Conservation (phyloP, 37 sponge, comb jelly and placozoan species). For the Halisarca cf. caerulea region DNA sequence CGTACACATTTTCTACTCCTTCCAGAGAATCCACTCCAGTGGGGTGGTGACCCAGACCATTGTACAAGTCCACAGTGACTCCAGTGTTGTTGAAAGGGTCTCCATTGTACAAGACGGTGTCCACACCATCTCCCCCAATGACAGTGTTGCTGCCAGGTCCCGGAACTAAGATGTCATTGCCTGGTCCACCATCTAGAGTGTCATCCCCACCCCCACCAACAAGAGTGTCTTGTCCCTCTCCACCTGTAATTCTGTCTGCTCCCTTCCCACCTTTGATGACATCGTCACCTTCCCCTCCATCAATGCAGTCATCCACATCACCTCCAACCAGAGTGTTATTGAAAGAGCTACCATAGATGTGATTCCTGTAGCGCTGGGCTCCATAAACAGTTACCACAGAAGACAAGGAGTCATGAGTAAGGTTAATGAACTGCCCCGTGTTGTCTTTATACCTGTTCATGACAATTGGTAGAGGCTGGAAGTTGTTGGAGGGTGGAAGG, state of each 20-base stretch:
- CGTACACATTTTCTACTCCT: too few species aligned
- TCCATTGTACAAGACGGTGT: too few species aligned
- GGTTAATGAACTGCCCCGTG: too few species aligned
- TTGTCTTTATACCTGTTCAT: too few species aligned
- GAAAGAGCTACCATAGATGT: conserved; percentile 1
- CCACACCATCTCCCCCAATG: too few species aligned
- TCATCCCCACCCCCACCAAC: conserved; percentile 36
- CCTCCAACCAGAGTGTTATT: conserved; percentile 46
- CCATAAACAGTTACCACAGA: conserved; percentile 27
- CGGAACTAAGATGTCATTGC: conserved; percentile 20
- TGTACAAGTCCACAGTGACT: too few species aligned
- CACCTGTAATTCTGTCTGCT: conserved; percentile 18
- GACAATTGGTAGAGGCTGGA: too few species aligned
- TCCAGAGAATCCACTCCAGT: too few species aligned
- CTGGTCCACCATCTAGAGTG: conserved; percentile 15
- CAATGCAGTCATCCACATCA: background rate
- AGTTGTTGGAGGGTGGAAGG: too few species aligned
- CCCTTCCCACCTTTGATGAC: conserved; percentile 31
- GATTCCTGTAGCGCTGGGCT: background rate
- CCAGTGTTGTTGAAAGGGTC: too few species aligned
- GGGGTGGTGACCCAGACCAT: too few species aligned
- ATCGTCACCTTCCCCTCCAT: conserved; percentile 17
- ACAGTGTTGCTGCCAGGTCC: conserved; percentile 16
- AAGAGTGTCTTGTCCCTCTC: conserved; percentile 23
- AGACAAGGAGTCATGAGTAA: background rate